These are phyloP conservation scores for Hydrocynus forskahlii DNA, from an alignment of 2,797 vertebrate species.

Conservation along the genomic window DNA sequence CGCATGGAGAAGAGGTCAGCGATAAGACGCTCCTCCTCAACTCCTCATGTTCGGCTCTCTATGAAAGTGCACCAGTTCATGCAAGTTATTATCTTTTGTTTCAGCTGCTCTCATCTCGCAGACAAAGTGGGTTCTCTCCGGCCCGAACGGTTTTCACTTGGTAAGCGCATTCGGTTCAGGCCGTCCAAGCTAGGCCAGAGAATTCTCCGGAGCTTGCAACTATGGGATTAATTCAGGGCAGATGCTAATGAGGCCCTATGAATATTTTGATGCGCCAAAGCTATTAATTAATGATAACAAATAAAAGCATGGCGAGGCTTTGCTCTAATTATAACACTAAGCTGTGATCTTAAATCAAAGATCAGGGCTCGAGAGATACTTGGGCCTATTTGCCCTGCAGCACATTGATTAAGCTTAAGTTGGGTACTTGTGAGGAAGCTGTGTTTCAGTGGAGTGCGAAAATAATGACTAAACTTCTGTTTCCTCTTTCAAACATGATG, in stretches of 20 bases:
- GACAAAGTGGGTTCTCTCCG: conserved; percentile 26
- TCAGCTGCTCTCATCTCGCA: conserved; percentile 33
- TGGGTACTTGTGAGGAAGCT: not conserved
- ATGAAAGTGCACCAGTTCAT: conserved; percentile 27
- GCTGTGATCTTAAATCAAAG: conserved; percentile 36
- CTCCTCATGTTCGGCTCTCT: conserved; percentile 51
- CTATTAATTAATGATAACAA: conserved; percentile 47
- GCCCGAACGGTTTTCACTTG: conserved; percentile 13
- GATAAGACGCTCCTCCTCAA: conserved; percentile 67
- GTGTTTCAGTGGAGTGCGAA: not conserved
- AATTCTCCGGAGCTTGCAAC: not conserved
- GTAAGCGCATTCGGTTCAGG: not conserved
- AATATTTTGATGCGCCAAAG: not conserved
- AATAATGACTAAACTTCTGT: not conserved
- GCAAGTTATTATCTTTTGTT: conserved; percentile 52
- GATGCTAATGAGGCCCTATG: conserved; percentile 15
- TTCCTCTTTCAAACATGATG: not conserved
- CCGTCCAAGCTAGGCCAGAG: not conserved
- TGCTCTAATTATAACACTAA: conserved; percentile 27
- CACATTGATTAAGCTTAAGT: not conserved
- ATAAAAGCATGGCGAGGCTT: conserved; percentile 14
- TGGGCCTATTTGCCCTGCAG: not conserved
- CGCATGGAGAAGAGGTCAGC: conserved; percentile 73
- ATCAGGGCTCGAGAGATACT: conserved; percentile 26
- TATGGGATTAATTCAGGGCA: conserved; percentile 4